Percentiles rank a stretch among this genome's conserved stretches.
Conservation (phyloP, 37 sponge, comb jelly and placozoan genomes). For the Eunapius fragilis region DNA sequence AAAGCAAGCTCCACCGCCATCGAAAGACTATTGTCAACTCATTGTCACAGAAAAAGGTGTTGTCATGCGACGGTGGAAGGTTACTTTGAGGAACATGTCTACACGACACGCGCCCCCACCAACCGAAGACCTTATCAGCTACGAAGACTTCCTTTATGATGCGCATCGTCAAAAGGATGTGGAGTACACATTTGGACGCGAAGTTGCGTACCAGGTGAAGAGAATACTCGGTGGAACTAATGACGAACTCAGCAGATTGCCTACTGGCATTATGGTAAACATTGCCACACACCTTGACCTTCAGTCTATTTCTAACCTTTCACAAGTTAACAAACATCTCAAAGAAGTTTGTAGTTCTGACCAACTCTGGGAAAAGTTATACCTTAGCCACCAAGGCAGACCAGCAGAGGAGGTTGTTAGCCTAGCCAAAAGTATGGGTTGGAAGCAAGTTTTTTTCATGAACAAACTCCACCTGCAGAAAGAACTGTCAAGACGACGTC, state of each 20-base stretch:
- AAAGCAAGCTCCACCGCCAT: constrained; percentile 84
- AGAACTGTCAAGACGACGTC: constrained; percentile 74
- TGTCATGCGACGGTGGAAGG: constrained; percentile 85
- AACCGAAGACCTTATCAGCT: constrained; percentile 40
- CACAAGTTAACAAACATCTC: constrained; percentile 65
- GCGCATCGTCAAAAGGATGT: constrained; percentile 53
- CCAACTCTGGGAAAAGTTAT: constrained; percentile 76
- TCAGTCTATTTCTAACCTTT: constrained; percentile 62
- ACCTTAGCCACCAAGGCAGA: constrained; percentile 48
- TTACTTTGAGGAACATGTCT: constrained; percentile 62
- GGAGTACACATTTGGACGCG: constrained; percentile 55
- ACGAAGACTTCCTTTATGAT: constrained; percentile 59
- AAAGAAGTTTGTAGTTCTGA: constrained; percentile 68
- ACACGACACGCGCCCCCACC: constrained; percentile 51
- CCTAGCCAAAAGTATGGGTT: constrained; percentile 82
- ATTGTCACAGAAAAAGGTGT: constrained; percentile 90
- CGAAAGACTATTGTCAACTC: constrained; percentile 89
- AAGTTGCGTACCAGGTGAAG: constrained; percentile 33
- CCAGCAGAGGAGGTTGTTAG: constrained; percentile 62
- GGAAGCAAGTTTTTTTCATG: constrained; percentile 97
- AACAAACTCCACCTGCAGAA: constrained; percentile 92
- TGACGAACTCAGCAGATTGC: constrained; percentile 66
- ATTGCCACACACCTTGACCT: constrained; percentile 73
- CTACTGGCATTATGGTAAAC: constrained; percentile 33
- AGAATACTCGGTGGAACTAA: constrained; percentile 22